Base-by-base conservation (phyloP, 2,888 invertebrate species). In the Trichopoda pennipes region DNA sequence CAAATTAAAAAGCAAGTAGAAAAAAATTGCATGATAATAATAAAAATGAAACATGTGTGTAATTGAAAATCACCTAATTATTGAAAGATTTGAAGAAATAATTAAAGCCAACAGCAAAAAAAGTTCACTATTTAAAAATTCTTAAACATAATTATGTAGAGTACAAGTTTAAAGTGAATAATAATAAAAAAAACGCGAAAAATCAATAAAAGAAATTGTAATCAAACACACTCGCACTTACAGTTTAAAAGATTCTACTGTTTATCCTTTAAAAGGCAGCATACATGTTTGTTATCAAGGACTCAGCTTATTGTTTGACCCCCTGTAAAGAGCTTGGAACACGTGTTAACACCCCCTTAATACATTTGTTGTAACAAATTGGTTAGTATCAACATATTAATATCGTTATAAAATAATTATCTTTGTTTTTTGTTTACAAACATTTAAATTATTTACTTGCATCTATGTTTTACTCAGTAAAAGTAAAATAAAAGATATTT, bases 41-140 rank as follows among this genome's bases (percentile, higher is more conserved):
- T 66, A 68, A 58, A 56, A 58, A 56, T 56, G 12, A 35, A 63
- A 53, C 60, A 73, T 75, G 72, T 81, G 81, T 81, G 60, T 63
- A 84, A 84, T 77, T 70, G 75, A 68, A 85, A 85, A 84, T 79
- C 63, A 21, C 42, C 64, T 70, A 80, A 61, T 28, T 28, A 56
- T 32, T 56, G 32, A 66, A 66, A 73, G 60, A 68, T 38, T 53
- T 32, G 0, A 55, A 61, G 35, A 51, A 73, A 44, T 35, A 49
- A 49, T 12, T 42, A 32, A 17, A 42, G 23, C 23, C 21, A 60
- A 42, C 28, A 47, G 63, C 35, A 74, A 47, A 60, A 47, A 32
- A n/a, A 42, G 28, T 64, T 23, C 19, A 21, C 16, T 17, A 55
- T 4, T 63, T 10, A 2, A 63, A 73, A 49, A 23, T n/a, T 51